These are phyloP conservation scores for Popillia japonica DNA, from an alignment of 1,140 invertebrate genomes.

Conservation along the genomic window DNA sequence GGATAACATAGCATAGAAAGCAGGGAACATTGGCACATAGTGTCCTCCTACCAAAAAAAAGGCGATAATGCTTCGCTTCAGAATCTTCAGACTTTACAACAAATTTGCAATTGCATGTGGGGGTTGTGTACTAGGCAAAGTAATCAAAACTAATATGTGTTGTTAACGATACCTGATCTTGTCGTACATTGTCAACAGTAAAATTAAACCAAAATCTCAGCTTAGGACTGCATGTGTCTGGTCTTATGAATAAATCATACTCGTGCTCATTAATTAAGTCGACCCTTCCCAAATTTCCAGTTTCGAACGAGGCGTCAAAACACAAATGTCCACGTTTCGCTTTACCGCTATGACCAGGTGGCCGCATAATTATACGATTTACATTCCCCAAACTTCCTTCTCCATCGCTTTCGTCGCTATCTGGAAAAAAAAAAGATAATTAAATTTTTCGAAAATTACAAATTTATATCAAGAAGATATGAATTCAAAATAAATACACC, in stretches of 20 bases:
- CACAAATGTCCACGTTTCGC: constrained; percentile 94
- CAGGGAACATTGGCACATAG: too few relatives aligned
- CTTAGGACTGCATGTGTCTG: constrained; percentile 94
- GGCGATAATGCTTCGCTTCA: too few relatives aligned
- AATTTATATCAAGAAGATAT: constrained; percentile 13
- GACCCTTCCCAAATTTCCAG: constrained; percentile 94
- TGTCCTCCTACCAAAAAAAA: too few relatives aligned
- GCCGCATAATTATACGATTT: constrained; percentile 88
- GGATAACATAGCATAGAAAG: too few relatives aligned
- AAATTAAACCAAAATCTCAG: constrained; percentile 98
- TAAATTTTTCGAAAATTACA: constrained; percentile 19
- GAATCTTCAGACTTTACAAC: too few relatives aligned
- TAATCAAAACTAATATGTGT: too few relatives aligned
- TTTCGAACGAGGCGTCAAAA: constrained; percentile 98
- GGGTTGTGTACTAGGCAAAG: too few relatives aligned
- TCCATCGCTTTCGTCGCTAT: constrained; percentile 94
- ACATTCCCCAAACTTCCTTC: constrained; percentile 96
- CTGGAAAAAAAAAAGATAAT: constrained; percentile 63
- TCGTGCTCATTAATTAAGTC: constrained; percentile 94
- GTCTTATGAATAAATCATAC: constrained; percentile 95
- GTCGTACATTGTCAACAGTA: constrained; percentile 94
- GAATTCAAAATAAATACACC: constrained; percentile 53
- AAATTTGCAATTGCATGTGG: too few relatives aligned
- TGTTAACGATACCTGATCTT: constrained; percentile 89
- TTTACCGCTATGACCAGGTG: constrained; percentile 93